Conservation (phyloP, 2,797 vertebrate genomes). For the Chromobotia macracanthus region DNA sequence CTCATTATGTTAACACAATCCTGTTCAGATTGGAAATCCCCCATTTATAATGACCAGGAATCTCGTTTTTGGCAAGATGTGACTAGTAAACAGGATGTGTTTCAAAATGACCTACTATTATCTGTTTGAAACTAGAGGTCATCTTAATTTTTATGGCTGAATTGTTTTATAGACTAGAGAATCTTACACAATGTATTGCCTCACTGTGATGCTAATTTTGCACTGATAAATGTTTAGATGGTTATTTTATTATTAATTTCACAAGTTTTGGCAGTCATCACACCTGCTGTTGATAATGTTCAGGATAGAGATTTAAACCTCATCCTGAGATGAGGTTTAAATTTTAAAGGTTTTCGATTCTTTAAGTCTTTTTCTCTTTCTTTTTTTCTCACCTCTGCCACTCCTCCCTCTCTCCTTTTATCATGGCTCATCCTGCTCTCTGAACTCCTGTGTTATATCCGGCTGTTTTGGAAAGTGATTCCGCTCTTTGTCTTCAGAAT, state of each 20-base stretch:
- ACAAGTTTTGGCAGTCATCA: neutral
- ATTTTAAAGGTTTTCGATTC: no score
- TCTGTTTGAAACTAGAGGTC: neutral
- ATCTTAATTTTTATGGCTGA: neutral
- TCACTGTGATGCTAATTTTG: neutral
- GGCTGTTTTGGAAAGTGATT: conserved; percentile 63
- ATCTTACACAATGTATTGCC: neutral
- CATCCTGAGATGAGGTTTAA: no score
- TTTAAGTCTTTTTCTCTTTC: neutral
- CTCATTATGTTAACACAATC: conserved; percentile 20
- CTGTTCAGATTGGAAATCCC: conserved; percentile 7
- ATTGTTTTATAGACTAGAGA: neutral
- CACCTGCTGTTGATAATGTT: neutral
- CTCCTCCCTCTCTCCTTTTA: conserved; percentile 60
- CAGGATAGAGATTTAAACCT: neutral
- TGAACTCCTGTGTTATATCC: conserved; percentile 59
- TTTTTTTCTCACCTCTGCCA: conserved; percentile 11
- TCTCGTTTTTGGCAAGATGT: conserved; percentile 14
- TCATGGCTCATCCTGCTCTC: conserved; percentile 66
- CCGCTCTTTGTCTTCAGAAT: conserved; percentile 62
- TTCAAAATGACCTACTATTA: neutral
- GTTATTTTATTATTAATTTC: neutral
- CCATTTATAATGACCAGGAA: conserved; percentile 24
- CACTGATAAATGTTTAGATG: neutral
- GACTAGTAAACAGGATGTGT: conserved; percentile 23